Base-by-base conservation (phyloP, 2,113 vertebrate genomes). In the Vombatus ursinus region DNA sequence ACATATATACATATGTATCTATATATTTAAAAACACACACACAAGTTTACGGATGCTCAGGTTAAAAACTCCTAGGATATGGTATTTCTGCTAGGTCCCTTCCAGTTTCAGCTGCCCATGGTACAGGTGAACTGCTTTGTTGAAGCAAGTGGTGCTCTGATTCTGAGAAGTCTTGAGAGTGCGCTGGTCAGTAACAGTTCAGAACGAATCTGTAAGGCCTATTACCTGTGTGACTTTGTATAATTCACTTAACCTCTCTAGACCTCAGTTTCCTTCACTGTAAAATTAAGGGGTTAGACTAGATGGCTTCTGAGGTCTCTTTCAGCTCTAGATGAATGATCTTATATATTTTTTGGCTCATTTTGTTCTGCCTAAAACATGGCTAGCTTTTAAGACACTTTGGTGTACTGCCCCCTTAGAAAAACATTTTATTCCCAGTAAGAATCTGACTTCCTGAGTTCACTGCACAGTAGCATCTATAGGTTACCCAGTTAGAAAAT, bases 381-480 rank as follows among this genome's bases (percentile, higher is more conserved):
- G 47, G 0, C 0, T 91, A 53, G 31, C 37, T 94, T 92, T 94
- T 90, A 93, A 44, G 52, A 96, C 91, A 84, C 0, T 50, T 92
- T 37, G 8, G 4, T 94, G 90, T 44, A 50, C 28, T 91, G 16
- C 4, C n/a, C 31, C 7, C 12, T 31, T 90, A 61, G 24, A 57
- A 50, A 94, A 57, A 50, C 12, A 2, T 51, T 96, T 91, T 93
- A n/a, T 25, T 77, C 7, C 94, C 28, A 50, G 3, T 26, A 0
- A 50, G 31, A 51, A 12, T 95, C 52, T 44, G 84, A 50, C n/a
- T 90, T 92, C 37, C 49, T 93, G 84, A 91, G 48, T 52, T 94
- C 92, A 47, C 51, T 52, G 16, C 19, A 49, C 5, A 77, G n/a
- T 50, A 89, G 3, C 1, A 28, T 7, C 92, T 7, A n/a, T 16